Conservation (phyloP, 2,797 vertebrate genomes). For the Odontamblyopus lacepedii region DNA sequence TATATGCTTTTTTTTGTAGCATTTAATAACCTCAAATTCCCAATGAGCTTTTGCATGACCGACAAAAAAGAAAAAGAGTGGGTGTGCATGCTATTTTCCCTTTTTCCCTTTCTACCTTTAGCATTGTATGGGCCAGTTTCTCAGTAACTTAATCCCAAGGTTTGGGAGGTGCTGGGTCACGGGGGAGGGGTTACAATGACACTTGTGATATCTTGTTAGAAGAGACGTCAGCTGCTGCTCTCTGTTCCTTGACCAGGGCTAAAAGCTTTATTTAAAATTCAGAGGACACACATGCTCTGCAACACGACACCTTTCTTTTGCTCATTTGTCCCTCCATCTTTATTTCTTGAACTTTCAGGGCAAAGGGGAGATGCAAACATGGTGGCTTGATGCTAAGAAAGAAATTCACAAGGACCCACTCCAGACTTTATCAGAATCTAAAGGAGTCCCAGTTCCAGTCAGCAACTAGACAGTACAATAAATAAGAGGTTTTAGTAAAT, state of each 20-base stretch:
- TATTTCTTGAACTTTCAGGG: constrained; percentile 60
- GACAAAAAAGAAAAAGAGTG: constrained; percentile 2
- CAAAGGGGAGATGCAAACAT: constrained; percentile 82
- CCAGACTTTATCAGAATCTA: constrained; percentile 40
- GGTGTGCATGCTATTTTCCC: constrained; percentile 33
- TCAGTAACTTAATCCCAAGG: constrained; percentile 38
- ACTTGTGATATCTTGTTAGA: constrained; percentile 48
- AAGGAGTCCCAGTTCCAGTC: constrained; percentile 59
- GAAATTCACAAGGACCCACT: constrained; percentile 42
- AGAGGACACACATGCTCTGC: constrained; percentile 40
- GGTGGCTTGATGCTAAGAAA: constrained; percentile 79
- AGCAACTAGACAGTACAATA: constrained; percentile 54
- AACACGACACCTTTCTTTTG: constrained; percentile 35
- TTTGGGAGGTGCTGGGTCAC: constrained; percentile 30
- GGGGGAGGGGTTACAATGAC: constrained; percentile 40
- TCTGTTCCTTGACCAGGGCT: constrained; percentile 36
- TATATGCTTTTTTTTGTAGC: background rate
- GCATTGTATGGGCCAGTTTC: constrained; percentile 18
- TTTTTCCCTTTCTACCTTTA: constrained; percentile 14
- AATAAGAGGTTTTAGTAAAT: background rate
- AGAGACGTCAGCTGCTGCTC: constrained; percentile 64
- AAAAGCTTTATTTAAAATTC: constrained; percentile 68
- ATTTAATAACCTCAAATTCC: background rate
- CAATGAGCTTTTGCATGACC: background rate
- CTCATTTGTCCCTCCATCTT: constrained; percentile 7